Conservation (phyloP, 2,113 vertebrate genomes). For the Cercocebus atys region DNA sequence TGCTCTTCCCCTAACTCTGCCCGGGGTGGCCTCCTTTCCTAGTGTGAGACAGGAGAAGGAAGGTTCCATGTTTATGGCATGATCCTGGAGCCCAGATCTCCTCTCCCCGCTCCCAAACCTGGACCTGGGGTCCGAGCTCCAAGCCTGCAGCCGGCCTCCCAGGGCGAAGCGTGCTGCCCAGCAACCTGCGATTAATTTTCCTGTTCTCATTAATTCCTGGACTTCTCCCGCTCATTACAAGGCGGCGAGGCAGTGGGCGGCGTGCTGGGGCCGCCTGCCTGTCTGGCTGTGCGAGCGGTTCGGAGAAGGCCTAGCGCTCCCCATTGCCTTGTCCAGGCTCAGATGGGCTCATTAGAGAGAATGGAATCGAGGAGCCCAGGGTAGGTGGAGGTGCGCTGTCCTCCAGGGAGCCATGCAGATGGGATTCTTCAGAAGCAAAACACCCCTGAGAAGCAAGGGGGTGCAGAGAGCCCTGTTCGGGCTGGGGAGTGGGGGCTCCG, state of each 20-base stretch:
- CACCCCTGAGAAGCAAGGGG: not conserved
- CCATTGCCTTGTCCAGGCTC: conserved; percentile 75
- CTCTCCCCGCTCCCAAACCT: not conserved
- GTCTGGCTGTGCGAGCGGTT: not conserved
- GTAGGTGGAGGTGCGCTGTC: accelerated
- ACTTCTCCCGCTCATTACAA: conserved; percentile 81
- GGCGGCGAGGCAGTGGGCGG: conserved; percentile 51
- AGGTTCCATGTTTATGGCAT: accelerated
- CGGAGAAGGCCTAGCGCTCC: conserved; percentile 41
- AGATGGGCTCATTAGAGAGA: conserved; percentile 79
- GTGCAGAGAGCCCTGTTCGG: not conserved
- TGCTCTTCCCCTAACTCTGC: not conserved
- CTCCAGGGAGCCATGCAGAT: not conserved
- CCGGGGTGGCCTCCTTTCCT: accelerated
- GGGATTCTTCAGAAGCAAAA: not conserved
- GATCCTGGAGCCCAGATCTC: not conserved
- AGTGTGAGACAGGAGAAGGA: accelerated
- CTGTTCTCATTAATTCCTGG: conserved; percentile 82
- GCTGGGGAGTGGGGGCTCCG: accelerated
- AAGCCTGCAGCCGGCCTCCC: not conserved
- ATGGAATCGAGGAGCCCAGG: conserved; percentile 27
- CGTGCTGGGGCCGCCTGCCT: not conserved
- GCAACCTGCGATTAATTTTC: conserved; percentile 81
- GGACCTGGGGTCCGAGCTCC: not conserved
- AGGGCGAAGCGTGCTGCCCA: not conserved